These are phyloP conservation scores for Ciconia maguari DNA, from an alignment of 2,113 vertebrate species.

Conservation along the genomic window DNA sequence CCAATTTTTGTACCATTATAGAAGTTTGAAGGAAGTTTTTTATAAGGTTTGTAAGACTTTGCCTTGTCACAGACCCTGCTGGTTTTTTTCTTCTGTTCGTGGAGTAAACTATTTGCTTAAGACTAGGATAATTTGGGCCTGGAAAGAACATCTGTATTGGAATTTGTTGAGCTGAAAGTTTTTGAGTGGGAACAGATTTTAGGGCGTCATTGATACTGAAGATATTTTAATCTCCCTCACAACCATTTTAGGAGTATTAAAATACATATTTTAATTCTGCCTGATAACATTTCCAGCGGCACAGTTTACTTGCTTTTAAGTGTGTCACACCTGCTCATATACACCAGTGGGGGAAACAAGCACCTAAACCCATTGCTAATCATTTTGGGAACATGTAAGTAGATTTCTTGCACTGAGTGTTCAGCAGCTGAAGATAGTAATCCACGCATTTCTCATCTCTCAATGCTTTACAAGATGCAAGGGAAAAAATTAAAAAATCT, in stretches of 20 bases:
- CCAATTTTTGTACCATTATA: neutral
- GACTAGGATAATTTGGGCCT: neutral
- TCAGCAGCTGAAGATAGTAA: neutral
- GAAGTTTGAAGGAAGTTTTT: neutral
- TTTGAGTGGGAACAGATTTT: neutral
- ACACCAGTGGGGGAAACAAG: neutral
- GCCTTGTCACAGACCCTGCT: neutral
- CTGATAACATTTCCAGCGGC: conserved; percentile 26
- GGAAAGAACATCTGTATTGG: neutral
- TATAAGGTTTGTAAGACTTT: neutral
- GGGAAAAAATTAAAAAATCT: neutral
- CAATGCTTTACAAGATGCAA: conserved; percentile 10
- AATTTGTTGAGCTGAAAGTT: neutral
- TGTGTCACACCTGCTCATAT: conserved; percentile 38
- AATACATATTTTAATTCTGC: conserved; percentile 1
- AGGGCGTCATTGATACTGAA: neutral
- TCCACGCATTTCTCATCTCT: conserved; percentile 45
- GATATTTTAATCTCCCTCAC: conserved; percentile 35
- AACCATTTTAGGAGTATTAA: conserved; percentile 33
- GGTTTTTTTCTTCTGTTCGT: neutral
- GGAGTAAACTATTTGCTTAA: neutral
- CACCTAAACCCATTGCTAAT: conserved; percentile 27
- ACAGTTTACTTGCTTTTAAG: conserved; percentile 20
- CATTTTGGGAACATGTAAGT: conserved; percentile 4
- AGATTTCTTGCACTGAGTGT: conserved; percentile 3